phyloP scores from a whole-genome alignment of 2,797 vertebrate species.

The Melanitta fusca region DNA sequence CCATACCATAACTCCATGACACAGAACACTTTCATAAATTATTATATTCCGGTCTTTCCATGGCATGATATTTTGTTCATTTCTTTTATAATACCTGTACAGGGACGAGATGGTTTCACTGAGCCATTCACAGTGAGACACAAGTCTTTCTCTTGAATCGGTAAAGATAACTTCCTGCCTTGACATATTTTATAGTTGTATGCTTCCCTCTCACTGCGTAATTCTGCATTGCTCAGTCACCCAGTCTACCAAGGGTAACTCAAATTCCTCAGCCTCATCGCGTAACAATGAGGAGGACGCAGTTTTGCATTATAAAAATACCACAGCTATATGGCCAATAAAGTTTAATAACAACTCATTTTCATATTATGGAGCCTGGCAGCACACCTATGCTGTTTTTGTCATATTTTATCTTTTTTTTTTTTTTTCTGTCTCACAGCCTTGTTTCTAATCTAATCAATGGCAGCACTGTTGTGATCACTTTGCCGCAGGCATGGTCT shows the following conservation, averaged over 20 bases:
- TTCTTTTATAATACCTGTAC: neutral
- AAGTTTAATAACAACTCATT: fast-evolving
- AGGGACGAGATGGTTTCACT: neutral
- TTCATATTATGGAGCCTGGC: neutral
- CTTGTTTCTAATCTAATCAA: neutral
- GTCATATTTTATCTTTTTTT: neutral
- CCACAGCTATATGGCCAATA: neutral
- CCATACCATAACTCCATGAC: neutral
- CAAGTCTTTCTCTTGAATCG: neutral
- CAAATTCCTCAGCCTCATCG: neutral
- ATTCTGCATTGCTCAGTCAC: neutral
- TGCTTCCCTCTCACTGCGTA: fast-evolving
- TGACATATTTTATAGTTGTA: neutral
- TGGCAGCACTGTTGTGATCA: neutral
- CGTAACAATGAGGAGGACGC: fast-evolving
- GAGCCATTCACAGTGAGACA: neutral
- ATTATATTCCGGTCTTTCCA: neutral
- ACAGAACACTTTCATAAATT: neutral
- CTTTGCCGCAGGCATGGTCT: neutral
- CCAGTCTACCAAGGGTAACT: neutral
- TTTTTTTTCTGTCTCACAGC: fast-evolving
- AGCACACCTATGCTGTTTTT: neutral
- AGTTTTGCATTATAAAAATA: neutral
- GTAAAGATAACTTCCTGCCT: neutral
- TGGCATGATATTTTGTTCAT: neutral